phyloP scores from a whole-genome alignment of 1,140 invertebrate genomes.

The Drosophila kikkawai region DNA sequence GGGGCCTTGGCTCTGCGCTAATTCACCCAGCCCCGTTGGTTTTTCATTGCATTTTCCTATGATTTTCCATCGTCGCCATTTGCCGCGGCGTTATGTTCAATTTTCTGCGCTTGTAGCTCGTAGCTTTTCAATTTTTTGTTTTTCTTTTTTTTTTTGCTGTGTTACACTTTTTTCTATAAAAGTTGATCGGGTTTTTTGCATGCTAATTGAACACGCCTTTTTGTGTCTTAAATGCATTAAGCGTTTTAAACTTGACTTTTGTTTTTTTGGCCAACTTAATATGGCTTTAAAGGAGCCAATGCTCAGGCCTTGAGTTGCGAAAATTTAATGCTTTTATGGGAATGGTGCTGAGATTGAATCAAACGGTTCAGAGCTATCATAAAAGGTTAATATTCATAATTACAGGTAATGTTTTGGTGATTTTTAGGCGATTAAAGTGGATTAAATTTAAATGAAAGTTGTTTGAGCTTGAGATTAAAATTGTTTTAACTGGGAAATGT shows the following conservation, averaged over 20 bases:
- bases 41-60: constrained; percentile 43
- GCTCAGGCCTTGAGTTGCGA: constrained; percentile 22
- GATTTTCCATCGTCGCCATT: constrained; percentile 47
- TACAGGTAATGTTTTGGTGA: neutral
- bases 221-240: constrained; percentile 72
- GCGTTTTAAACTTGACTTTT: constrained; percentile 73
- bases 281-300: constrained; percentile 8
- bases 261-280: constrained; percentile 39
- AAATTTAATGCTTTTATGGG: constrained; percentile 20
- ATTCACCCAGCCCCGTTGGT: constrained; percentile 68
- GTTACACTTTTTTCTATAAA: constrained; percentile 35
- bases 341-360: constrained; percentile 17
- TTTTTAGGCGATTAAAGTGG: neutral
- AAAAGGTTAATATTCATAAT: constrained; percentile 24
- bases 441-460: neutral
- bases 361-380: constrained; percentile 37
- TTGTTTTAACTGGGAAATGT: neutral
- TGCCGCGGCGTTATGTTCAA: constrained; percentile 63
- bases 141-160: constrained; percentile 8
- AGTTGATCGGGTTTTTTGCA: constrained; percentile 63
- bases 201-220: constrained; percentile 83
- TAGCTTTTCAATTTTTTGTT: constrained; percentile 30
- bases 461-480: neutral
- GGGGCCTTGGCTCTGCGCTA: constrained; percentile 72
- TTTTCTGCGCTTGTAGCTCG: constrained; percentile 72